Evolutionary conservation across 2,113 vertebrate species (phyloP).

Genomic region (Aspiorhynchus laticeps): DNA sequence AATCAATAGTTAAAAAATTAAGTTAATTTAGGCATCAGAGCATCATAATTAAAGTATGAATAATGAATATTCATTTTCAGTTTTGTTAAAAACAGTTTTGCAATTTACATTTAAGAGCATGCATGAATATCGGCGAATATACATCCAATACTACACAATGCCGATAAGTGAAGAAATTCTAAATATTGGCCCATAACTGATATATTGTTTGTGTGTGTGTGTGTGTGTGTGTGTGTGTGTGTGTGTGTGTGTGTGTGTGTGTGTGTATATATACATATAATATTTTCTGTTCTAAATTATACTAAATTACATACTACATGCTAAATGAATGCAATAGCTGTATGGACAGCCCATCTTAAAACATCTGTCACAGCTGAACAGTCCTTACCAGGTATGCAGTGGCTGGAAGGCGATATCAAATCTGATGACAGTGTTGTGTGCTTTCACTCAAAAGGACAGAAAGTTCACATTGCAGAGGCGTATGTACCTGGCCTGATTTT

Average conservation of each 20-base stretch:
- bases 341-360: not conserved
- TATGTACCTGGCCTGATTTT: conserved; percentile 53
- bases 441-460: not conserved
- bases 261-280: no score
- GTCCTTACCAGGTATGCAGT: not conserved
- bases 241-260: no score
- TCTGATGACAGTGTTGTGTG: not conserved
- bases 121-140: not conserved
- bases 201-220: no score
- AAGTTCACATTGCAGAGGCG: conserved; percentile 14
- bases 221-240: no score
- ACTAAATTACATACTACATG: not conserved
- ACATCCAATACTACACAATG: not conserved
- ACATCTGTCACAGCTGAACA: not conserved
- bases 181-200: no score
- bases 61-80: no score
- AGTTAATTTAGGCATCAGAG: not conserved
- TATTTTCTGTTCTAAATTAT: no score
- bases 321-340: not conserved
- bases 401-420: not conserved
- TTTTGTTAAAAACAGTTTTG: no score
- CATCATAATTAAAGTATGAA: not conserved
- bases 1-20: not conserved
- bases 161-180: no score
- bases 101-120: not conserved